These are phyloP conservation scores for Stratiolaelaps scimitus DNA, from an alignment of 1,140 invertebrate species.

Conservation along the genomic window DNA sequence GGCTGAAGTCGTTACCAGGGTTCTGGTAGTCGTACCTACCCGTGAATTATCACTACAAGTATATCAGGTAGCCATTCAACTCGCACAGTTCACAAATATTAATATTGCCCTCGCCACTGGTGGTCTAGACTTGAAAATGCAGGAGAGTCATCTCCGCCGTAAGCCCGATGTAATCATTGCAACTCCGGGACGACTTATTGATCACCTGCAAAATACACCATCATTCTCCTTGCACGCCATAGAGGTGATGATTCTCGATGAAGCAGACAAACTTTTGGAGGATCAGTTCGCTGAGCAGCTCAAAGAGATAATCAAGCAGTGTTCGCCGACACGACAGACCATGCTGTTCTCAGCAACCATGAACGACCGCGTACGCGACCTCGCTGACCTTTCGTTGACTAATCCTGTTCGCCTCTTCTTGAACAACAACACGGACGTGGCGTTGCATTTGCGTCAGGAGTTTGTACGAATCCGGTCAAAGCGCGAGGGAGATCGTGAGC, in stretches of 20 bases:
- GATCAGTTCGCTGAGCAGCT: constrained; percentile 97
- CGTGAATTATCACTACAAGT: constrained; percentile 91
- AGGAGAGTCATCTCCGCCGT: constrained; percentile 69
- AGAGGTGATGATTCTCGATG: constrained; percentile 86
- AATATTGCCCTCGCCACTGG: constrained; percentile 61
- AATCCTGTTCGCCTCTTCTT: constrained; percentile 79
- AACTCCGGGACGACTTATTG: constrained; percentile 90
- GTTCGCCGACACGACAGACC: constrained; percentile 81
- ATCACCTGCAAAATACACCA: constrained; percentile 90
- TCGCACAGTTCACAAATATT: constrained; percentile 70
- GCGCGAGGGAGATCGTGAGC: constrained; percentile 75
- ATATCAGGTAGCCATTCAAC: constrained; percentile 78
- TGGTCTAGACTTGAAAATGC: constrained; percentile 78
- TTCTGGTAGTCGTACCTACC: constrained; percentile 87
- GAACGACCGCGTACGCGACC: constrained; percentile 82
- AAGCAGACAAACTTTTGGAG: constrained; percentile 94
- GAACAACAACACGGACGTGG: constrained; percentile 88
- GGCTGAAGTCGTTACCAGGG: constrained; percentile 57
- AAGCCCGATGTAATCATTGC: constrained; percentile 95
- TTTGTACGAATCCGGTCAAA: constrained; percentile 73
- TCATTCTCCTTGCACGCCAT: constrained; percentile 77
- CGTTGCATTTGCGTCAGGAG: constrained; percentile 86
- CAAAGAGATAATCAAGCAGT: constrained; percentile 86
- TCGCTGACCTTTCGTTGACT: constrained; percentile 75
- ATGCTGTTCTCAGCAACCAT: constrained; percentile 97